Conservation (phyloP, 2,113 vertebrate genomes). For the Actinemys pallida region DNA sequence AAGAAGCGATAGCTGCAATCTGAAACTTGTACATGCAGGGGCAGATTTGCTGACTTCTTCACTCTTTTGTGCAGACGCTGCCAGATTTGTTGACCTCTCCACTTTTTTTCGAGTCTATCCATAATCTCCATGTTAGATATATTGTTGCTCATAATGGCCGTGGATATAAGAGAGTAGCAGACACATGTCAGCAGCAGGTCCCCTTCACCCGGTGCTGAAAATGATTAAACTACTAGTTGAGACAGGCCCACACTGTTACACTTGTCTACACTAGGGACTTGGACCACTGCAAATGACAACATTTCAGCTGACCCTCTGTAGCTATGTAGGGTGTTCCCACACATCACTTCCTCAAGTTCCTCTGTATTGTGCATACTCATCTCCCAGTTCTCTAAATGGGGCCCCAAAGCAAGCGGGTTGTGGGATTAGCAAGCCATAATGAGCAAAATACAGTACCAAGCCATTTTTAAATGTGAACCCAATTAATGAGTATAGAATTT, state of each 20-base stretch:
- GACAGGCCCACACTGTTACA: background rate
- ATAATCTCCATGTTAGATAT: background rate
- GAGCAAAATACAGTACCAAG: background rate
- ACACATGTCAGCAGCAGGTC: background rate
- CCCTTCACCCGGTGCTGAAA: background rate
- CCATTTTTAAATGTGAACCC: background rate
- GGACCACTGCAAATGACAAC: background rate
- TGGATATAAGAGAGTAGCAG: background rate
- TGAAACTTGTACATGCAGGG: background rate
- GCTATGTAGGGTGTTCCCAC: background rate
- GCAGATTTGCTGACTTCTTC: background rate
- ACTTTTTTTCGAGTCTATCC: background rate
- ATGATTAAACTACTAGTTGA: background rate
- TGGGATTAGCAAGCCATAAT: background rate
- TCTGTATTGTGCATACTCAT: background rate
- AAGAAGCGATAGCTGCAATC: background rate
- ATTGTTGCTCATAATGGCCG: background rate
- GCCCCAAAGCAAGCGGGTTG: background rate
- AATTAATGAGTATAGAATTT: background rate
- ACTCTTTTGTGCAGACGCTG: background rate
- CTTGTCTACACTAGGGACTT: background rate
- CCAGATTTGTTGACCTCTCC: background rate
- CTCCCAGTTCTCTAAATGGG: background rate
- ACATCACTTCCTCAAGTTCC: background rate
- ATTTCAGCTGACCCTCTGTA: background rate